Base-by-base conservation (phyloP, 1,140 invertebrate genomes). In the Oncopodura yosiiana region DNA sequence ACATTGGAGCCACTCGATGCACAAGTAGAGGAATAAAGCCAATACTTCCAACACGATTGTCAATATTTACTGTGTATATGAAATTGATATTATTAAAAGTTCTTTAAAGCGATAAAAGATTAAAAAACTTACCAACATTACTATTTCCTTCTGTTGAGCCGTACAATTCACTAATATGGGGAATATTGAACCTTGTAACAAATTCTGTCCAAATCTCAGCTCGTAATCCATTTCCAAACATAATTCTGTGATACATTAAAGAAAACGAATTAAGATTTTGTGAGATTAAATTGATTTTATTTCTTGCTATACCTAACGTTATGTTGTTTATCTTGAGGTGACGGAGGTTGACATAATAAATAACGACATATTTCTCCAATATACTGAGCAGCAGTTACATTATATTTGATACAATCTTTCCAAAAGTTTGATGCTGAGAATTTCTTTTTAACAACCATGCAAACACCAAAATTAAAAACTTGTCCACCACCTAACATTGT, bases 21-120 rank as follows among this genome's bases (percentile, higher is more conserved):
- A 88, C 69, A 24, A 91, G 85, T 34, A 85, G 75, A 0, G 92
- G 96, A 1, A 95, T 75, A 69, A 98, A 99, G 1, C 95, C 95
- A 67, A 96, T 90, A 3, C 94, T 85, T 19, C 95, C 95, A 14
- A 91, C 79, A 2, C 80, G 91, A 65, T 86, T 87, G 63, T 93
- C 87, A 18, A 84, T 77, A 67, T 99, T 99, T 1, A 94, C 93
- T 94, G 68, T 50, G 79, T 6, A 29, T 11, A 41, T 26, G 19
- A 14, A n/a, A 12, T 14, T 27, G 3, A 23, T 26, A n/a, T 34
- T 12, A 37, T 38, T 23, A 14, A 24, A n/a, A 9, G 2, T 38
- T 49, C 5, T 49, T 26, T 23, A n/a, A 3, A 12, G n/a, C 16
- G 3, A 23, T 39, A n/a, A 21, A 49, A 38, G 1, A 11, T 4